Evolutionary conservation across 1,140 invertebrate genomes (phyloP), one percentile per base, ranked within the genome.

Genomic region (Zaprionus inermis): DNA sequence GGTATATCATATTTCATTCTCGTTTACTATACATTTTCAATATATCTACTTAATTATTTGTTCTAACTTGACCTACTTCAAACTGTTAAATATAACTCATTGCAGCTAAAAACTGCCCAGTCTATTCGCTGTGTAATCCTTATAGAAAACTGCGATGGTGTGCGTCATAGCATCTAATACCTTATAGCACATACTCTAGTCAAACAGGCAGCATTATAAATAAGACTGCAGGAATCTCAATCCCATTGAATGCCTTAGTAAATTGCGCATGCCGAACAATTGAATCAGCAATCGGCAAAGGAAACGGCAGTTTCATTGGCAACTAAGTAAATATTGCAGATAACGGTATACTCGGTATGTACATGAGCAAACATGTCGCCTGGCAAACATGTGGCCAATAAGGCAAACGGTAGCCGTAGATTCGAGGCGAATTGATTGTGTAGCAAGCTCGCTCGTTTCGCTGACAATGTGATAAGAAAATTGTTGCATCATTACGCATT

Each of bases 401-500:
- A 49, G 18, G 44, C 44, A 49, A 67, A 36, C 56, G 44, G 52
- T 22, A 72, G 78, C 63, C 57, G 66, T 10, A 4, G 30, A 76
- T 66, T 41, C 18, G 28, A 16, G 5, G 9, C 16, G 18, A 67
- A 59, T 72, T 58, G 70, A 72, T 60, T 18, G 49, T 32, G 5
- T 28, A 14, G 18, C 24, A 5, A 0, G 24, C 24, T 28, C 24
- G 24, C 24, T 28, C 24, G 24, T 28, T 32, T 49, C n/a, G 18
- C n/a, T 20, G 49, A 57, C 41, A 76, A 65, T 82, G 79, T 78
- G 83, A 86, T 86, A 82, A 88, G 83, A 88, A 86, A 86, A 86
- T 86, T 81, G 81, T 85, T 86, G 83, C 84, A 86, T 88, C 84
- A 86, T 86, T 86, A 83, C 66, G 78, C 72, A 81, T 72, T 81